Conservation (phyloP, 2,797 vertebrate genomes). For the Cottoperca gobio region DNA sequence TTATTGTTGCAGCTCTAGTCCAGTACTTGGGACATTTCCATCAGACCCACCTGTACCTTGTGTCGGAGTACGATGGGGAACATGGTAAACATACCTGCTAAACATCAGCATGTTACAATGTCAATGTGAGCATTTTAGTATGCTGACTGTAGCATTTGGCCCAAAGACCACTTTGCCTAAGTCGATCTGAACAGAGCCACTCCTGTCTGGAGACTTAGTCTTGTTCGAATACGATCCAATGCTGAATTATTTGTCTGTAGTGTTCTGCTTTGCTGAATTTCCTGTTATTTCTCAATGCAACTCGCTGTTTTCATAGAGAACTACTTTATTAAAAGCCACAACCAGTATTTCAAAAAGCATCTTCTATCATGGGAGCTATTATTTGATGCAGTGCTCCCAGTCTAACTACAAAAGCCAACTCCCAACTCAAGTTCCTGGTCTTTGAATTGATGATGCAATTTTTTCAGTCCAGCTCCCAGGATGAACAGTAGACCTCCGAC, state of each 20-base stretch:
- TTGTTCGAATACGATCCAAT: not conserved
- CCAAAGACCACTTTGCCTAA: not conserved
- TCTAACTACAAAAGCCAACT: constrained; percentile 39
- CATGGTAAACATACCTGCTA: not conserved
- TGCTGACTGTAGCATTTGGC: not conserved
- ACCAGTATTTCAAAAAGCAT: not conserved
- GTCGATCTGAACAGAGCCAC: not conserved
- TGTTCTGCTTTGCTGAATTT: not conserved
- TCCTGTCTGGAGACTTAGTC: not conserved
- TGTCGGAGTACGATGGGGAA: not conserved
- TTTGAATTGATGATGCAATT: constrained; percentile 60
- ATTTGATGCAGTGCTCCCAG: constrained; percentile 16
- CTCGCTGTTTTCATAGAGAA: not conserved
- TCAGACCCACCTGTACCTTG: not conserved
- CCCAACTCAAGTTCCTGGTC: constrained; percentile 33
- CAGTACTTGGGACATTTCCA: not conserved
- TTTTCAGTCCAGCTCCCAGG: constrained; percentile 51
- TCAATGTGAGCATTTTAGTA: not conserved
- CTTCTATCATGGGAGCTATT: constrained; percentile 10
- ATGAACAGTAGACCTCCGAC: constrained; percentile 56
- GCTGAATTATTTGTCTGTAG: not conserved
- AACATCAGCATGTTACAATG: not conserved
- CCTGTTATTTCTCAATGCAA: not conserved
- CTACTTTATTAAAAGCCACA: constrained; percentile 6
- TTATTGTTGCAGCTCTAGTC: not conserved